Percentiles rank a stretch among this genome's conserved stretches.
These are phyloP conservation scores for Athene noctua DNA, from an alignment of 2,113 vertebrate species.

Conservation along the genomic window DNA sequence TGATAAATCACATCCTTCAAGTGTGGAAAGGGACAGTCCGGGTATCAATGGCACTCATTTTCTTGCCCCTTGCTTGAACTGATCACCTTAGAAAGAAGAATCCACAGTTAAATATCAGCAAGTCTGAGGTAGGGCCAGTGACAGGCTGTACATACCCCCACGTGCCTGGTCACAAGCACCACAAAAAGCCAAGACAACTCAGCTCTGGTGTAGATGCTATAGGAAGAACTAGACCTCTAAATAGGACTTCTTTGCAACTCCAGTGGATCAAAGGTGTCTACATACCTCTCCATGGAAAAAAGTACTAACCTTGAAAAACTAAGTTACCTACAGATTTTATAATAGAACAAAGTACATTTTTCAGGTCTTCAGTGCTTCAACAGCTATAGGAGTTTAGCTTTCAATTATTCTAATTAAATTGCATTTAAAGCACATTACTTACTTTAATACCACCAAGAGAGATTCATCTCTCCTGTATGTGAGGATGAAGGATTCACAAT, in stretches of 20 bases:
- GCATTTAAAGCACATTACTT: background rate
- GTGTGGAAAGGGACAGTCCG: background rate
- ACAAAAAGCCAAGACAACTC: fast-evolving
- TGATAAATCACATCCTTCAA: background rate
- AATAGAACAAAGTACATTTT: background rate
- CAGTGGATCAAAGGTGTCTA: background rate
- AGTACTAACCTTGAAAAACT: background rate
- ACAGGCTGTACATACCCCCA: background rate
- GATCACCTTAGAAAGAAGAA: background rate
- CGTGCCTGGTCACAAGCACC: background rate
- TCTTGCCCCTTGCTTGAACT: background rate
- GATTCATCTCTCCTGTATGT: background rate
- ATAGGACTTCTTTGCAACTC: background rate
- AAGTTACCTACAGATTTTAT: background rate
- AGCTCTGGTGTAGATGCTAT: background rate
- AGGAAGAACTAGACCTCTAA: background rate
- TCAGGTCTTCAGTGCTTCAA: background rate
- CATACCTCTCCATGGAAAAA: background rate
- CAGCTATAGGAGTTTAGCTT: background rate
- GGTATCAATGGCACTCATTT: fast-evolving
- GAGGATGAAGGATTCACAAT: background rate
- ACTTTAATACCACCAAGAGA: background rate
- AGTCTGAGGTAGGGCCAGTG: background rate
- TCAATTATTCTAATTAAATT: background rate
- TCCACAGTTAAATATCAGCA: background rate